phyloP scores from a whole-genome alignment of 2,113 vertebrate genomes.

The Zapus hudsonius region DNA sequence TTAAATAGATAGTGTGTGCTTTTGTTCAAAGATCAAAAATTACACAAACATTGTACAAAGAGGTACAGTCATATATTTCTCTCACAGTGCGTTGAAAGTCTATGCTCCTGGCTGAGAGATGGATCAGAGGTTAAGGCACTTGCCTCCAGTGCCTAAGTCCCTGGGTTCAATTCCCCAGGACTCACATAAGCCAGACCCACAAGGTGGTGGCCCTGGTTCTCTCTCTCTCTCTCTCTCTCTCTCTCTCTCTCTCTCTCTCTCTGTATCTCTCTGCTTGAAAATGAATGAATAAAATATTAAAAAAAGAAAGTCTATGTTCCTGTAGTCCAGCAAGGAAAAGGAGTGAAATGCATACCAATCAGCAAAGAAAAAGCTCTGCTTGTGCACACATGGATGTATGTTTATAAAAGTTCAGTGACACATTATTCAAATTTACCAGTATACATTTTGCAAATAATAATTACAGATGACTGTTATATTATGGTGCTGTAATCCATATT shows the following conservation, averaged over 20 bases:
- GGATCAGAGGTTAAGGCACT: no score
- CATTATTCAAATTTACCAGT: neutral
- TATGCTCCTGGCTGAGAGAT: no score
- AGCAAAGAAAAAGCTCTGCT: neutral
- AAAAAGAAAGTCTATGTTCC: neutral
- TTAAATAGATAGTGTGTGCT: neutral
- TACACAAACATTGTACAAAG: neutral
- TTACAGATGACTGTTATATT: no score
- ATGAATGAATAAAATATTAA: no score
- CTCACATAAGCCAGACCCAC: no score
- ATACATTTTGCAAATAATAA: neutral
- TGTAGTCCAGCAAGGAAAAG: neutral
- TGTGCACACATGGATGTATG: neutral
- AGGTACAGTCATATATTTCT: neutral
- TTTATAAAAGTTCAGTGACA: neutral
- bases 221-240: no score
- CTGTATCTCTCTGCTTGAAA: no score
- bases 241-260: no score
- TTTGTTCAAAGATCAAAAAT: neutral
- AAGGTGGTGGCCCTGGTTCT: no score
- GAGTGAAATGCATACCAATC: neutral
- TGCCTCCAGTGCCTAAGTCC: no score
- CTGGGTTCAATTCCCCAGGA: no score
- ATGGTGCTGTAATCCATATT: no score
- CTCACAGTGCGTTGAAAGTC: fast-evolving